These are phyloP conservation scores for Donacobius atricapilla DNA, from an alignment of 2,113 vertebrate species.

Conservation along the genomic window DNA sequence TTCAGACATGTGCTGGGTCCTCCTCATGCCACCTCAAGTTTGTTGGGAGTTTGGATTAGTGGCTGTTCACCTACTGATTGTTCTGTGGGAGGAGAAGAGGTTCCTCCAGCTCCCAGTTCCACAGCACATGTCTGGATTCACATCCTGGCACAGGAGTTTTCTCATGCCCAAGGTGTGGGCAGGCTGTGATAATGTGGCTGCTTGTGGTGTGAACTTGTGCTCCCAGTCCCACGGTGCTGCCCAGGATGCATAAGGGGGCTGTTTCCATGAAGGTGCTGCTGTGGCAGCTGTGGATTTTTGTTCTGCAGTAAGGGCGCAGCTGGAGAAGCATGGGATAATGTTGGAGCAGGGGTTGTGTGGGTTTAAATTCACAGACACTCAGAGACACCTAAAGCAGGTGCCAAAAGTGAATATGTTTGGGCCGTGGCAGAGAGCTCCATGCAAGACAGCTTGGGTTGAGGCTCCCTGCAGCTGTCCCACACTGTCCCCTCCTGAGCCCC, in stretches of 20 bases:
- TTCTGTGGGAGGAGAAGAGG: not conserved
- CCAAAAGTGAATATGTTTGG: not conserved
- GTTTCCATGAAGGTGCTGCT: not conserved
- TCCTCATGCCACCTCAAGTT: not conserved
- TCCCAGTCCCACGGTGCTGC: not conserved
- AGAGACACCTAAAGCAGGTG: not conserved
- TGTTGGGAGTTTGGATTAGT: not conserved
- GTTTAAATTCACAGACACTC: not conserved
- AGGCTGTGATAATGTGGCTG: not conserved
- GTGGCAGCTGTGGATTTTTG: not conserved
- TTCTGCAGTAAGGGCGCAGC: not conserved
- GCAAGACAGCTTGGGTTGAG: not conserved
- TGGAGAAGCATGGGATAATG: accelerated
- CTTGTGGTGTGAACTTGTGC: accelerated
- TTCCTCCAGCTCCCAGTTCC: not conserved
- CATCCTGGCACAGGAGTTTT: not conserved
- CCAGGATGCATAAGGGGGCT: not conserved
- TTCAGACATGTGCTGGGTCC: not conserved
- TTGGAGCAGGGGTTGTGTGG: not conserved
- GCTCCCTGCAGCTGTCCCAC: not conserved
- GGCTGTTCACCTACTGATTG: not conserved
- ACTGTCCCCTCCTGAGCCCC: accelerated
- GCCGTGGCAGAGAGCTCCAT: not conserved
- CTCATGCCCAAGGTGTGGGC: accelerated
- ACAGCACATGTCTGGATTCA: not conserved